Evolutionary conservation across 2,888 invertebrate species (phyloP).

Genomic region (Leucophora obtusa): DNA sequence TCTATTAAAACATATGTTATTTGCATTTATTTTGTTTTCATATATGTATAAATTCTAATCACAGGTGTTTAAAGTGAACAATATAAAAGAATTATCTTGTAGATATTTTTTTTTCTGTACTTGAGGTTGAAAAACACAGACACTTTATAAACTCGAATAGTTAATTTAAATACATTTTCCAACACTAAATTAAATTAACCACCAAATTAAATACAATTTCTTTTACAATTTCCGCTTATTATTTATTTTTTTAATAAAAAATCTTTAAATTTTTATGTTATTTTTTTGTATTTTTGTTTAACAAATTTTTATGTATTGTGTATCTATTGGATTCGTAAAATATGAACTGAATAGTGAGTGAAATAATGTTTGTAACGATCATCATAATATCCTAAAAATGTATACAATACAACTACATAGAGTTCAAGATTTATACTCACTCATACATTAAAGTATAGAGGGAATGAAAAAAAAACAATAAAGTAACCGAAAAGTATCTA

Average conservation of each 20-base stretch:
- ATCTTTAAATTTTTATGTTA: neutral
- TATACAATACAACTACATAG: constrained; percentile 5
- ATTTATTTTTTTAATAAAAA: neutral
- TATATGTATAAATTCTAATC: constrained; percentile 26
- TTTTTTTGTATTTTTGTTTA: constrained; percentile 30
- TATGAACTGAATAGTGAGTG: constrained; percentile 75
- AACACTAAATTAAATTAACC: neutral
- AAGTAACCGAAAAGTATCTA: constrained; percentile 56
- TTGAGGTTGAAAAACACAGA: neutral
- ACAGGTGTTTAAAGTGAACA: constrained; percentile 46
- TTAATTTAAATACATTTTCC: neutral
- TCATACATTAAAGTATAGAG: constrained; percentile 2
- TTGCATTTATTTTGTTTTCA: constrained; percentile 2
- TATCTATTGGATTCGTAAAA: constrained; percentile 76
- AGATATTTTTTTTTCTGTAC: constrained; percentile 32
- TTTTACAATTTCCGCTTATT: constrained; percentile 19
- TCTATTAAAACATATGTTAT: constrained; percentile 9
- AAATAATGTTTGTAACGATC: constrained; percentile 71
- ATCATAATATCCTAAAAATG: constrained; percentile 71
- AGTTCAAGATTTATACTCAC: neutral
- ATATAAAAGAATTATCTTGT: constrained; percentile 38
- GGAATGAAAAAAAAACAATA: constrained; percentile 30
- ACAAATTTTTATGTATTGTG: constrained; percentile 68
- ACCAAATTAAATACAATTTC: neutral
- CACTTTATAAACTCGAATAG: neutral